Percentiles rank a stretch among this genome's conserved stretches.
Evolutionary conservation across 2,113 vertebrate species (phyloP).

Genomic region (Zosterops borbonicus): DNA sequence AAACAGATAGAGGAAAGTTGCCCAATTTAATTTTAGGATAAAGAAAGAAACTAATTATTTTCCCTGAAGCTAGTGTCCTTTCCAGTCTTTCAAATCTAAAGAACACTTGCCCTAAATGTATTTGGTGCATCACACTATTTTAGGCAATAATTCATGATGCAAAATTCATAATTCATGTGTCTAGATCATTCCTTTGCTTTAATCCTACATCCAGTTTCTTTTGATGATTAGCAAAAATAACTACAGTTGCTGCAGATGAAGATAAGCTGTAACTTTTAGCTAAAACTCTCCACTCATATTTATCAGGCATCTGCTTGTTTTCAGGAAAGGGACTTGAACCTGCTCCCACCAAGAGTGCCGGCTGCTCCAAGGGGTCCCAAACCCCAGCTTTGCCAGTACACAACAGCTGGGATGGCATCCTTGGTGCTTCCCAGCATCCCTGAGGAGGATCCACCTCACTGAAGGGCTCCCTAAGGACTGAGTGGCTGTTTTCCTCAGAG

Average conservation of each 20-base stretch:
- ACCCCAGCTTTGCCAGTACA: neutral
- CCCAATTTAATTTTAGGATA: no score
- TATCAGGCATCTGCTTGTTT: neutral
- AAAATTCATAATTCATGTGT: constrained; percentile 45
- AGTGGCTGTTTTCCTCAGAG: neutral
- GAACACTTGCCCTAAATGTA: neutral
- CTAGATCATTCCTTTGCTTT: constrained; percentile 16
- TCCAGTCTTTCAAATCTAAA: neutral
- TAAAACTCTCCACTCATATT: neutral
- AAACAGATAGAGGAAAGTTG: neutral
- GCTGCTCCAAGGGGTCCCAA: neutral
- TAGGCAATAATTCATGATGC: constrained; percentile 13
- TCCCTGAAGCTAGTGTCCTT: neutral
- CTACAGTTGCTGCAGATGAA: neutral
- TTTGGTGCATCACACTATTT: neutral
- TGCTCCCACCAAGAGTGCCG: neutral
- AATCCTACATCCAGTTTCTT: constrained; percentile 19
- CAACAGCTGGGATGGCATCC: fast-evolving
- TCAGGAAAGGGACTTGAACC: neutral
- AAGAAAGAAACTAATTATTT: neutral
- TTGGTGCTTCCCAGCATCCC: neutral
- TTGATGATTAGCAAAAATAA: constrained; percentile 38
- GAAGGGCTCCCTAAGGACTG: neutral
- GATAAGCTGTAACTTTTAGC: neutral
- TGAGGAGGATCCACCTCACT: neutral